Evolutionary conservation across 1,140 invertebrate genomes (phyloP).

Genomic region (Pogonomyrmex barbatus): DNA sequence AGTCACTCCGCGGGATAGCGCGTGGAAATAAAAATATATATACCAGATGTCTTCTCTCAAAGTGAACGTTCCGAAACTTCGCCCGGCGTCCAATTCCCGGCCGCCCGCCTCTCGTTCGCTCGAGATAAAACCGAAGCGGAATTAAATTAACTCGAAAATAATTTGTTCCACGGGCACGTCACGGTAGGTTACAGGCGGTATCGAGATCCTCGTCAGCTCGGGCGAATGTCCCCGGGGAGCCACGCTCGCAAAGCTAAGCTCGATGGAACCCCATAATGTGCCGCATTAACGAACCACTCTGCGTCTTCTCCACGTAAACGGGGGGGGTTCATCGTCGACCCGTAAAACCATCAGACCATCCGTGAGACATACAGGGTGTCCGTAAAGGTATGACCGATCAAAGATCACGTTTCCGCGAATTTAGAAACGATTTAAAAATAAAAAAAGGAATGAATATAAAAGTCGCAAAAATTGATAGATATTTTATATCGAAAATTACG

Average conservation of each 20-base stretch:
- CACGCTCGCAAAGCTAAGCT: constrained; percentile 46
- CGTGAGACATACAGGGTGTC: constrained; percentile 41
- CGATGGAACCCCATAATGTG: constrained; percentile 59
- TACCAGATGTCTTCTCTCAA: constrained; percentile 28
- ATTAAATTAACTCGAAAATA: constrained; percentile 65
- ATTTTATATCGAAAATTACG: background rate
- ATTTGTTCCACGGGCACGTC: constrained; percentile 61
- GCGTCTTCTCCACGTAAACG: constrained; percentile 48
- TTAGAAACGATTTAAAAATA: background rate
- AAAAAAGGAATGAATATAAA: background rate
- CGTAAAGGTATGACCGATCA: background rate
- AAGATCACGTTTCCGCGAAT: background rate
- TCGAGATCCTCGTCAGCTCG: constrained; percentile 58
- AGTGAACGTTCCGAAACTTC: constrained; percentile 33
- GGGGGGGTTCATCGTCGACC: constrained; percentile 16
- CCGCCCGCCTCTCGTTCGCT: background rate
- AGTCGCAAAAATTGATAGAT: background rate
- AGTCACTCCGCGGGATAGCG: constrained; percentile 43
- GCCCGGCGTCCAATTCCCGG: constrained; percentile 48
- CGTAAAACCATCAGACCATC: constrained; percentile 56
- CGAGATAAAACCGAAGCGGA: constrained; percentile 49
- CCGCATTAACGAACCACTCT: constrained; percentile 61
- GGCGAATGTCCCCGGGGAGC: constrained; percentile 54
- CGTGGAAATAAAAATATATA: constrained; percentile 55
- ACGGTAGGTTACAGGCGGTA: constrained; percentile 60